Evolutionary conservation across 2,888 invertebrate species (phyloP).

Genomic region (Chironomus riparius): DNA sequence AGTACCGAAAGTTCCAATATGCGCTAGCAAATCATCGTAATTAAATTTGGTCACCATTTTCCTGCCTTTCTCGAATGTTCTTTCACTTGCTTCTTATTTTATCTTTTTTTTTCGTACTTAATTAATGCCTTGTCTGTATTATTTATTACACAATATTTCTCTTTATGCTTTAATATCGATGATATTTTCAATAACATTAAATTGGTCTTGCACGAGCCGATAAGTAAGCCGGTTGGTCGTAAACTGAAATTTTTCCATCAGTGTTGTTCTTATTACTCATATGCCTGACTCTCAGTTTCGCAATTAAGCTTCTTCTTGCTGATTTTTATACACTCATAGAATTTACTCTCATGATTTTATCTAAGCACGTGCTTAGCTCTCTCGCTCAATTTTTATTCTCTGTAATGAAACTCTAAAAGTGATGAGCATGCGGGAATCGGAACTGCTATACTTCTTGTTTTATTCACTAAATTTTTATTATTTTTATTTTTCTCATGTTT

Average conservation of each 20-base stretch:
- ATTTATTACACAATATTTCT: background rate
- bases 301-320: background rate
- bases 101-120: background rate
- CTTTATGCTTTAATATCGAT: background rate
- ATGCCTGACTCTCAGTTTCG: background rate
- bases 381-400: too few species aligned
- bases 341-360: too few species aligned
- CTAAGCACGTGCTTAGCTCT: background rate
- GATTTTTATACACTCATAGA: background rate
- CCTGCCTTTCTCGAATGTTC: too few species aligned
- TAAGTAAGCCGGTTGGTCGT: background rate
- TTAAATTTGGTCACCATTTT: conserved; percentile 46
- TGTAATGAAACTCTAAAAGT: too few species aligned
- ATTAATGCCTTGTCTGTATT: background rate
- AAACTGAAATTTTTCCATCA: background rate
- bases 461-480: background rate
- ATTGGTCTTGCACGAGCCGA: background rate
- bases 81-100: background rate
- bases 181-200: background rate
- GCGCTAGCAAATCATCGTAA: conserved; percentile 58
- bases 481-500: background rate
- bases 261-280: background rate
- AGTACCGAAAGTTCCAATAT: conserved; percentile 60
- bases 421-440: too few species aligned
- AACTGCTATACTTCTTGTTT: background rate